phyloP scores from a whole-genome alignment of 2,888 invertebrate species.

The Steinernema hermaphroditum region DNA sequence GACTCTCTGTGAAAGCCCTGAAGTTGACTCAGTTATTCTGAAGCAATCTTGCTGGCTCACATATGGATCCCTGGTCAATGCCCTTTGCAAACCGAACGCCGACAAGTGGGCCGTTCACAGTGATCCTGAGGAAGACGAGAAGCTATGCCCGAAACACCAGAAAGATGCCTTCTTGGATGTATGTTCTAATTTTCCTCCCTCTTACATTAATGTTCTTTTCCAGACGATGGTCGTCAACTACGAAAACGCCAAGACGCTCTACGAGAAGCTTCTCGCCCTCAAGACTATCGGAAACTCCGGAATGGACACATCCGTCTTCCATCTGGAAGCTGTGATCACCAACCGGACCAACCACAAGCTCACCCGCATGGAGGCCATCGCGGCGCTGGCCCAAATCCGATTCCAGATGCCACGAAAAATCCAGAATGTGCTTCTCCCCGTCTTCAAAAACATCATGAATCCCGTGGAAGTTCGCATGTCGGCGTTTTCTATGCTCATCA shows the following conservation, averaged over 20 bases:
- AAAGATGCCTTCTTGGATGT: not conserved
- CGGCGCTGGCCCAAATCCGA: constrained; percentile 54
- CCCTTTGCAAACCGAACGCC: constrained; percentile 37
- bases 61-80: constrained; percentile 50
- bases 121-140: not conserved
- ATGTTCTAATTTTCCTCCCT: no score
- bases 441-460: constrained; percentile 55
- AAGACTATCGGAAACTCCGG: constrained; percentile 47
- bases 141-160: not conserved
- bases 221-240: not conserved
- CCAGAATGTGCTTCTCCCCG: constrained; percentile 57
- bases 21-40: constrained; percentile 40
- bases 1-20: constrained; percentile 43
- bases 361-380: constrained; percentile 52
- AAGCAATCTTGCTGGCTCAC: constrained; percentile 56
- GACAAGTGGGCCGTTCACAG: not conserved
- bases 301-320: constrained; percentile 35
- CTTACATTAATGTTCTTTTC: no score
- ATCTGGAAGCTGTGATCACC: constrained; percentile 44
- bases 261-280: constrained; percentile 38
- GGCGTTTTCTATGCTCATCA: constrained; percentile 52
- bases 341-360: constrained; percentile 34
- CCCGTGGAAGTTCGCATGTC: constrained; percentile 54
- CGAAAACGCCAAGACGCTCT: not conserved
- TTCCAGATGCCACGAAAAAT: constrained; percentile 51